These are phyloP conservation scores for Diacarnus erythraeanus DNA, from an alignment of 37 sponge, comb jelly and placozoan species.

Conservation along the genomic window DNA sequence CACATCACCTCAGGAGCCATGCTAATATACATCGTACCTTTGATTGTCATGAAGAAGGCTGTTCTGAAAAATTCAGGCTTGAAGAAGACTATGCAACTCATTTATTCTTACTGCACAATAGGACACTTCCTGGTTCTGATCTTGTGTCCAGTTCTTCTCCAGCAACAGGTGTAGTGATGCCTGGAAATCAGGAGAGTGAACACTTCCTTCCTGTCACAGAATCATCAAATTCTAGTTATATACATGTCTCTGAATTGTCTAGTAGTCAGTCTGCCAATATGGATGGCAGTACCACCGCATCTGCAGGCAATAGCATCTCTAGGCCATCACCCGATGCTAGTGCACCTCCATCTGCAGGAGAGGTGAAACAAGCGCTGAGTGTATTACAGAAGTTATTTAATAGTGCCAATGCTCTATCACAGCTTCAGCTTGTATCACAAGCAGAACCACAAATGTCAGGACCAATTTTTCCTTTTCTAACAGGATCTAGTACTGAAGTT, in stretches of 20 bases:
- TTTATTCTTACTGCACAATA: background rate
- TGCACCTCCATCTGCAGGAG: background rate
- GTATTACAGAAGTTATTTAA: slow-evolving; percentile 25
- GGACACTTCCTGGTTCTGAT: background rate
- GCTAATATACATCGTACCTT: slow-evolving; percentile 30
- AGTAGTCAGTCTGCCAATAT: background rate
- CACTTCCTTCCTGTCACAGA: background rate
- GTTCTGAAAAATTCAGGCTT: background rate
- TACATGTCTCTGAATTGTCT: background rate
- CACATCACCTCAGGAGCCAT: slow-evolving; percentile 76
- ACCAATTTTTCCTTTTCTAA: background rate
- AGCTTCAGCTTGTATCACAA: slow-evolving; percentile 6
- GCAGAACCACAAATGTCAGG: background rate
- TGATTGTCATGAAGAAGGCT: slow-evolving; percentile 15
- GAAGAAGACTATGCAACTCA: slow-evolving; percentile 17
- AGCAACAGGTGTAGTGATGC: background rate
- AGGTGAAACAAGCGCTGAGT: slow-evolving; percentile 25
- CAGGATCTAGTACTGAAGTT: too few species aligned
- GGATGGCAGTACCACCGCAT: too few species aligned
- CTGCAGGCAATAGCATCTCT: background rate
- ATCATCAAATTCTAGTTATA: background rate
- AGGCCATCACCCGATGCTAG: background rate
- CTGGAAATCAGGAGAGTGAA: background rate
- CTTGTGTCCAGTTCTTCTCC: background rate
- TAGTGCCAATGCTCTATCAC: slow-evolving; percentile 1